These are phyloP conservation scores for Haemorhous mexicanus DNA, from an alignment of 2,113 vertebrate species.

Conservation along the genomic window DNA sequence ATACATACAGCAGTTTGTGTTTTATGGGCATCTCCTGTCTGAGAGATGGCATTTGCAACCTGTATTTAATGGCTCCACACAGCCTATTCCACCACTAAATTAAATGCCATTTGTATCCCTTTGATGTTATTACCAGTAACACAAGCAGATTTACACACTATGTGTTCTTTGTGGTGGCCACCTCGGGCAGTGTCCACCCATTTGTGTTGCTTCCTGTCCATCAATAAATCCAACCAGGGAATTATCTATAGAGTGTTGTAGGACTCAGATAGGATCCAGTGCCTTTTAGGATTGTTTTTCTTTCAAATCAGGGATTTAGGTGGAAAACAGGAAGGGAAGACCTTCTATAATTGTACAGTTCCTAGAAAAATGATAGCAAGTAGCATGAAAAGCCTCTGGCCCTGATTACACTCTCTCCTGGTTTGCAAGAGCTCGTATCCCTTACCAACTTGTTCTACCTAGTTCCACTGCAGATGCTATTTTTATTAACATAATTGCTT, in stretches of 20 bases:
- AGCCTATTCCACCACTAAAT: background rate
- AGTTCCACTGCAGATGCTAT: background rate
- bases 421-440: background rate
- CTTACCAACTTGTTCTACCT: background rate
- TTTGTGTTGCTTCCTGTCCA: background rate
- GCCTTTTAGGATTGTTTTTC: background rate
- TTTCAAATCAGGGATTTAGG: background rate
- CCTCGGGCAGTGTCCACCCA: background rate
- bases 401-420: background rate
- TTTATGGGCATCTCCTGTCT: background rate
- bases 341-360: background rate
- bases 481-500: constrained; percentile 44
- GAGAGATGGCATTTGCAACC: background rate
- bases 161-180: background rate
- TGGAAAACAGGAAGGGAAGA: background rate
- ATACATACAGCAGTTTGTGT: background rate
- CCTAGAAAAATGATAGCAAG: background rate
- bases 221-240: background rate
- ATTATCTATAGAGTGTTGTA: background rate
- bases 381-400: background rate
- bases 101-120: background rate
- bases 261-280: background rate
- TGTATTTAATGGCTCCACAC: background rate
- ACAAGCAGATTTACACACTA: rapidly evolving
- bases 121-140: background rate